Evolutionary conservation across 2,113 vertebrate genomes (phyloP).

Genomic region (Bujurquina vittata): DNA sequence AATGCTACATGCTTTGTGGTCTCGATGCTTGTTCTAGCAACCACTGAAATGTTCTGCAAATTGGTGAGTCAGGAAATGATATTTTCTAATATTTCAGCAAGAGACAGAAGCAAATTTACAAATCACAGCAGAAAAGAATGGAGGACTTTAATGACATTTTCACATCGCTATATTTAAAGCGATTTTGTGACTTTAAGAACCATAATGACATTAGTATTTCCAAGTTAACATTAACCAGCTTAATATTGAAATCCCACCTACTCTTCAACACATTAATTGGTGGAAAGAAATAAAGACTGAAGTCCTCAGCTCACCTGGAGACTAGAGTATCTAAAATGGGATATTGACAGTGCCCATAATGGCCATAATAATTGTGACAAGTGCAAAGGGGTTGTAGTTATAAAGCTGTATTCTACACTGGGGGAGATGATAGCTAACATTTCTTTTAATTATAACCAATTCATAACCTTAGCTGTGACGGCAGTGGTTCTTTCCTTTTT

Average conservation of each 20-base stretch:
- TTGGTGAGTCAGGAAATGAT: neutral
- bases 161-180: neutral
- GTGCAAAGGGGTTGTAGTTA: neutral
- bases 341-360: neutral
- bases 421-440: neutral
- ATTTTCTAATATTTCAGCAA: neutral
- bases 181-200: neutral
- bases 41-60: neutral
- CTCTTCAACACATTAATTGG: neutral
- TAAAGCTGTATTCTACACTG: neutral
- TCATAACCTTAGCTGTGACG: neutral
- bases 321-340: neutral
- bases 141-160: fast-evolving
- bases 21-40: neutral
- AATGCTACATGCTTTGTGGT: constrained; percentile 10
- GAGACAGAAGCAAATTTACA: neutral
- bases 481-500: neutral
- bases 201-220: neutral
- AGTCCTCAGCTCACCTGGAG: fast-evolving
- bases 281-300: neutral
- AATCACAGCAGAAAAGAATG: neutral
- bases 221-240: neutral
- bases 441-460: neutral
- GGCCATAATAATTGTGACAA: neutral
- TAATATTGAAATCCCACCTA: neutral